Conservation (phyloP, 2,888 invertebrate species). For the Diplazon laetatorius region DNA sequence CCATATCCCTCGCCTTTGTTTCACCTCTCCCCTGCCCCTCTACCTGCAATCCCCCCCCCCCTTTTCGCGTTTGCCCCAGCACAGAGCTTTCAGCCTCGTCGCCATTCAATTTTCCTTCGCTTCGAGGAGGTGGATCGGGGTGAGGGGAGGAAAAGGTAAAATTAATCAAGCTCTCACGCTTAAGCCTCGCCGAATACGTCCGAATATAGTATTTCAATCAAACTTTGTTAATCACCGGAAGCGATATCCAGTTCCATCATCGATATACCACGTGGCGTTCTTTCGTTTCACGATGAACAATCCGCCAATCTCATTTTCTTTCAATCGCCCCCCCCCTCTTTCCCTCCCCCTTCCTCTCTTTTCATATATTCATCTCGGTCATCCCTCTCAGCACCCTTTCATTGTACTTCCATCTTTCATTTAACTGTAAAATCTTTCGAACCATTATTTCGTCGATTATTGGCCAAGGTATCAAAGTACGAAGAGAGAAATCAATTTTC, state of each 20-base stretch:
- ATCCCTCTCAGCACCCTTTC: neutral
- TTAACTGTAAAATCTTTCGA: neutral
- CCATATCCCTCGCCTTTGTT: too few species aligned
- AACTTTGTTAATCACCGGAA: slow-evolving; percentile 4
- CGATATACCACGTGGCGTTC: neutral
- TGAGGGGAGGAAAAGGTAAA: too few species aligned
- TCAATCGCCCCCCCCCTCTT: too few species aligned
- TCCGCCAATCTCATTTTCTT: neutral
- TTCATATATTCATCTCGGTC: neutral
- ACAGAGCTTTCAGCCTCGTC: neutral
- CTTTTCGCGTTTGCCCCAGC: too few species aligned
- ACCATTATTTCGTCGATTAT: too few species aligned
- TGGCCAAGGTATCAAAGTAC: too few species aligned
- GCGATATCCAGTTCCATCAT: neutral
- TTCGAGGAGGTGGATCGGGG: too few species aligned
- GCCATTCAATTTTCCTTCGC: neutral
- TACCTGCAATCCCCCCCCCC: too few species aligned
- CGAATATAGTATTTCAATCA: neutral
- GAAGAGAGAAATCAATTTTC: too few species aligned
- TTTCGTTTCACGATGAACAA: neutral
- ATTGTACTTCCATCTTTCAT: neutral
- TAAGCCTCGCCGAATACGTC: neutral
- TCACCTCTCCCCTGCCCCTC: neutral
- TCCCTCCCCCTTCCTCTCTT: too few species aligned
- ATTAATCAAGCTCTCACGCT: neutral